Base-by-base conservation (phyloP, 2,888 invertebrate species). In the Nomada lathburiana region DNA sequence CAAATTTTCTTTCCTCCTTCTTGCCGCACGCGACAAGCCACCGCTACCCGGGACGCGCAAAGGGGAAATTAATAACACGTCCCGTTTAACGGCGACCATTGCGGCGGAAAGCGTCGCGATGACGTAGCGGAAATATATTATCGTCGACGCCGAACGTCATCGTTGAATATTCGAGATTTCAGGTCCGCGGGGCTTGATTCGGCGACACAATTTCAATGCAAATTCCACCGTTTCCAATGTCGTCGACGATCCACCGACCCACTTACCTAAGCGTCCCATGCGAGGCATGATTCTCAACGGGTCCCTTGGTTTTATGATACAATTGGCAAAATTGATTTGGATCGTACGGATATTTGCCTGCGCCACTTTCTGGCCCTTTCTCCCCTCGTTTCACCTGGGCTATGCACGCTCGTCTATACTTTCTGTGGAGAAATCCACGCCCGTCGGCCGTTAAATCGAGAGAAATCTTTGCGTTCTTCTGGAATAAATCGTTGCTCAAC, bases 161-260 rank as follows among this genome's bases (percentile, higher is more conserved):
- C 82, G 72, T 47, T 11, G 71, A 68, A 79, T 79, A 81, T 79
- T 81, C 81, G 69, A 52, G 63, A 64, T 82, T 82, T 76, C 69
- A 52, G 26, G 60, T 64, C 47, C 44, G 23, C 52, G 70, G 65
- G 50, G 78, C 78, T 65, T 80, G 82, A 82, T 81, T 82, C 64
- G 59, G 53, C 82, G 82, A 52, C 72, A 82, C 82, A 83, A 83
- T 83, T 82, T 83, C 82, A 29, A 83, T 83, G 82, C 72, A 70
- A 81, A 83, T 83, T 69, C 67, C n/a, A 13, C 23, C 67, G 44
- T 20, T 55, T 20, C 68, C 20, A 36, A 7, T 36, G 36, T 36
- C 36, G 36, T 36, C 71, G 50, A 26, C 55, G 53, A 23, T 71
- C 57, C 36, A 55, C 57, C 36, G 50, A 68, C 67, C 64, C 63